Conservation (phyloP, 2,797 vertebrate species). For the Cyprinodon diabolis region DNA sequence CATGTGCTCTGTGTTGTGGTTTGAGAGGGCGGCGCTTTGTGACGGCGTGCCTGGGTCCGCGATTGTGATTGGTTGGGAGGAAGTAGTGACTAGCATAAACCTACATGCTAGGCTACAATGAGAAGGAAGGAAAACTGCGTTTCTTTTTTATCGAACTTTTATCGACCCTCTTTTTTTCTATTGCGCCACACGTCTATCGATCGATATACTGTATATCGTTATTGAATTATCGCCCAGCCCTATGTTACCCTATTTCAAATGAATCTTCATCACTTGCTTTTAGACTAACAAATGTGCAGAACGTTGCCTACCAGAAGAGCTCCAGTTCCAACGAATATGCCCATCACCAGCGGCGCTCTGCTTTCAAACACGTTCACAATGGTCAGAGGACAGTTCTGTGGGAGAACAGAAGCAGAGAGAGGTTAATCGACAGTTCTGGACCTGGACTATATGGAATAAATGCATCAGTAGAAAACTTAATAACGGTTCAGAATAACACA, state of each 20-base stretch:
- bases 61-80: too few relatives aligned
- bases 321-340: slow-evolving; percentile 61
- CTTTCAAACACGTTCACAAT: slow-evolving; percentile 19
- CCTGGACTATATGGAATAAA: background rate
- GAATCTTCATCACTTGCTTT: background rate
- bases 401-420: background rate
- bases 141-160: too few relatives aligned
- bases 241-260: background rate
- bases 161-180: too few relatives aligned
- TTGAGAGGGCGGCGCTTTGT: too few relatives aligned
- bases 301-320: slow-evolving; percentile 69
- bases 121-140: too few relatives aligned
- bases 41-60: too few relatives aligned
- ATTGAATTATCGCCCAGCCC: too few relatives aligned
- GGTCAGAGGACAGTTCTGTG: slow-evolving; percentile 57
- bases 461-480: background rate
- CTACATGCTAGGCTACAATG: too few relatives aligned
- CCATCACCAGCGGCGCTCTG: slow-evolving; percentile 52
- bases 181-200: too few relatives aligned
- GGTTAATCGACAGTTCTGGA: background rate
- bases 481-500: background rate
- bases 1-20: too few relatives aligned
- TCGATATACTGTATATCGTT: too few relatives aligned
- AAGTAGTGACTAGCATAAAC: too few relatives aligned
- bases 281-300: background rate